Evolutionary conservation across 2,113 vertebrate species (phyloP).

Genomic region (Zosterops lateralis): DNA sequence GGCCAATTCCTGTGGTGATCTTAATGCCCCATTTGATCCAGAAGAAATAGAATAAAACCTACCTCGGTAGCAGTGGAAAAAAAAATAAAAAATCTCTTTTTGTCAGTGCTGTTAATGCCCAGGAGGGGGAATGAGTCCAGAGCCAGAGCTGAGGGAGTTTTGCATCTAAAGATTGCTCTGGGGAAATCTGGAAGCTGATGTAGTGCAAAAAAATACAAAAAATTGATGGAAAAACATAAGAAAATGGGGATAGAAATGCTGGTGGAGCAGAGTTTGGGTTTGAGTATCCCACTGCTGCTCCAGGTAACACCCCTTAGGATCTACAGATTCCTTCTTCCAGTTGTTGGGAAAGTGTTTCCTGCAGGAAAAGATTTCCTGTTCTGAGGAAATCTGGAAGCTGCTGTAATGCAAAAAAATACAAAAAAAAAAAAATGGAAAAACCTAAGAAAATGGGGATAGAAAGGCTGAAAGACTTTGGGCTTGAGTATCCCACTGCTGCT

Average conservation of each 20-base stretch:
- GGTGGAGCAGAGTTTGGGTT: not conserved
- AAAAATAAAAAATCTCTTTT: not conserved
- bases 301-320: not conserved
- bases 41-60: not conserved
- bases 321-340: not conserved
- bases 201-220: not conserved
- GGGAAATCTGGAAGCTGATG: not conserved
- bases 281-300: not conserved
- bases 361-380: not conserved
- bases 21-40: slow-evolving; percentile 10
- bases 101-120: not conserved
- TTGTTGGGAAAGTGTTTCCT: not conserved
- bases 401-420: no score
- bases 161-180: not conserved
- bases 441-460: no score
- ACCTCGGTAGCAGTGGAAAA: not conserved
- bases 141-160: not conserved
- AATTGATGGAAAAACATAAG: not conserved
- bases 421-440: no score
- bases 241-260: not conserved
- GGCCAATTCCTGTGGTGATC: slow-evolving; percentile 10
- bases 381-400: no score
- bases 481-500: no score
- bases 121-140: not conserved
- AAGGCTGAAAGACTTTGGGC: no score